phyloP scores from a whole-genome alignment of 2,113 vertebrate genomes.

The Macrotis lagotis region DNA sequence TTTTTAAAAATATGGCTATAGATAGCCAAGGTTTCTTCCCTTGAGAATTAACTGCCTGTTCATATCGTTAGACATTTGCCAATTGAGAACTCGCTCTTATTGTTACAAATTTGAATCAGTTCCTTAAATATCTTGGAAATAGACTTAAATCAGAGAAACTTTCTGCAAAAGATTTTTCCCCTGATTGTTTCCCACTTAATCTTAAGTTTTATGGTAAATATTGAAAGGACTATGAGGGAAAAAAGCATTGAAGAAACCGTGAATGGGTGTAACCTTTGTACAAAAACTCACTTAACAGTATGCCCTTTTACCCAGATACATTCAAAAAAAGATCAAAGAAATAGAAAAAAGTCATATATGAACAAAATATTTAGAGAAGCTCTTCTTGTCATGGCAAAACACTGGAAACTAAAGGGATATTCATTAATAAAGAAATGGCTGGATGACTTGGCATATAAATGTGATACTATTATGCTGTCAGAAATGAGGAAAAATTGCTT shows the following conservation, averaged over 20 bases:
- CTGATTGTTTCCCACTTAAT: background rate
- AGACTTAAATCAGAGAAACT: background rate
- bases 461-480: background rate
- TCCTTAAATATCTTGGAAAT: background rate
- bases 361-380: background rate
- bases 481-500: background rate
- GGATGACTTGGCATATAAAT: background rate
- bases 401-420: background rate
- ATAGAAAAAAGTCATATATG: background rate
- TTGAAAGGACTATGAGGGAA: background rate
- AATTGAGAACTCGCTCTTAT: background rate
- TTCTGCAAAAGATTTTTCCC: background rate
- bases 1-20: background rate
- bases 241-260: background rate
- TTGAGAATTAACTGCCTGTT: background rate
- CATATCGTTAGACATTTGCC: background rate
- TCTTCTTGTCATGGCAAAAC: background rate
- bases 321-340: background rate
- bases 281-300: background rate
- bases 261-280: background rate
- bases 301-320: background rate
- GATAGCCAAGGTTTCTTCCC: background rate
- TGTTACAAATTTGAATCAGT: background rate
- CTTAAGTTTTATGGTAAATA: background rate
- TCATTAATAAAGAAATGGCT: background rate